Conservation (phyloP, 2,888 invertebrate species). For the Leucophenga maculata region DNA sequence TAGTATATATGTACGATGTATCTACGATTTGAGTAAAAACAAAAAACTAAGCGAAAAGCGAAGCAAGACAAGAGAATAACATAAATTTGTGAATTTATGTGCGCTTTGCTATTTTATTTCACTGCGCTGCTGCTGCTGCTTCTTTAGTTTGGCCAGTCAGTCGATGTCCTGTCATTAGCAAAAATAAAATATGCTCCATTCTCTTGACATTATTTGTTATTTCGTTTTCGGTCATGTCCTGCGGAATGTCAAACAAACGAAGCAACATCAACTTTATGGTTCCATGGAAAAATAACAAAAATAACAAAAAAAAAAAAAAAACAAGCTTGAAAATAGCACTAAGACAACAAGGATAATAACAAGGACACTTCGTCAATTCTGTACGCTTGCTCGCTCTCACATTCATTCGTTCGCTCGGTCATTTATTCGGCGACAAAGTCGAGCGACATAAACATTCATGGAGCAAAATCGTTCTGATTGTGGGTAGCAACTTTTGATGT, state of each 20-base stretch:
- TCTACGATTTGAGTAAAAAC: constrained; percentile 67
- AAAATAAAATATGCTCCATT: constrained; percentile 61
- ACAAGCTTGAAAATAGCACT: constrained; percentile 36
- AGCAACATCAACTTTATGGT: constrained; percentile 61
- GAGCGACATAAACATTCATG: constrained; percentile 6
- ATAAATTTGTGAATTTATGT: constrained; percentile 68
- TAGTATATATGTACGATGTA: constrained; percentile 64
- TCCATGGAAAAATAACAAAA: constrained; percentile 42
- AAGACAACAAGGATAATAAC: constrained; percentile 39
- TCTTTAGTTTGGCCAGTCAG: constrained; percentile 44
- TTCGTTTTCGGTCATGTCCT: constrained; percentile 51
- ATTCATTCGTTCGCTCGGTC: constrained; percentile 16
- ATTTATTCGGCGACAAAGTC: not conserved
- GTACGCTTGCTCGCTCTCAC: constrained; percentile 28
- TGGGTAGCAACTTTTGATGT: constrained; percentile 55
- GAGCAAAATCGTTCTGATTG: constrained; percentile 42
- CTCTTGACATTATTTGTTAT: constrained; percentile 32
- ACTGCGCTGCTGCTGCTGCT: constrained; percentile 35
- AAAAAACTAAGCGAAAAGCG: constrained; percentile 46
- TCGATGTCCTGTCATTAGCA: constrained; percentile 63
- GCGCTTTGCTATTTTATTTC: constrained; percentile 50
- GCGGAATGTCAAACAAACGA: constrained; percentile 66
- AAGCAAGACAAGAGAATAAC: constrained; percentile 40
- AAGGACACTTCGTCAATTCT: constrained; percentile 56
- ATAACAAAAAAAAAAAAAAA: constrained; percentile 32